Evolutionary conservation across 2,888 invertebrate genomes (phyloP).

Genomic region (Thera britannica): DNA sequence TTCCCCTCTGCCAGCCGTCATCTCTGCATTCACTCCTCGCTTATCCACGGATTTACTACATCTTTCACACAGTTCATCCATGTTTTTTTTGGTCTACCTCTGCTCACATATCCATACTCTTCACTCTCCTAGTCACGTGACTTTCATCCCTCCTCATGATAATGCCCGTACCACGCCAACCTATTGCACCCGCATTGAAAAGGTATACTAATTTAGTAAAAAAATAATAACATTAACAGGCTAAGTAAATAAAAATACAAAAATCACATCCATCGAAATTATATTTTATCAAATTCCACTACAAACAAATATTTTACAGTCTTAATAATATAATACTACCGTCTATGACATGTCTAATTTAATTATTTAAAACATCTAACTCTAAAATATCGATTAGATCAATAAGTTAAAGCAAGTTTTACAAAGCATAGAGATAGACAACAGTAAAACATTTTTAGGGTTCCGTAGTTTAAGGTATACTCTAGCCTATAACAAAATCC

Average conservation of each 20-base stretch:
- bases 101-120: no score
- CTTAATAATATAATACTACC: slow-evolving; percentile 48
- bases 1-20: no score
- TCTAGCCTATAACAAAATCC: slow-evolving; percentile 36
- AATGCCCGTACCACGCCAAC: no score
- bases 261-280: slow-evolving; percentile 38
- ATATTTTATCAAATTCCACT: slow-evolving; percentile 51
- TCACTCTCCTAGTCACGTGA: no score
- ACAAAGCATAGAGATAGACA: slow-evolving; percentile 51
- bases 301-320: slow-evolving; percentile 49
- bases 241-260: slow-evolving; percentile 28
- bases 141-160: no score
- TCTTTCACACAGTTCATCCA: no score
- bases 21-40: no score
- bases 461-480: slow-evolving; percentile 38
- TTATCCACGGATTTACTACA: no score
- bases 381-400: slow-evolving; percentile 41
- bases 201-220: no score
- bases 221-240: no score
- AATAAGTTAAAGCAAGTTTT: slow-evolving; percentile 45
- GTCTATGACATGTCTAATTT: slow-evolving; percentile 43
- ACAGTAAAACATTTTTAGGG: slow-evolving; percentile 42
- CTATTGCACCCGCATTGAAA: no score
- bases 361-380: slow-evolving; percentile 22
- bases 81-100: no score